Base-by-base conservation (phyloP, 2,888 invertebrate genomes). In the Colostygia pectinataria region DNA sequence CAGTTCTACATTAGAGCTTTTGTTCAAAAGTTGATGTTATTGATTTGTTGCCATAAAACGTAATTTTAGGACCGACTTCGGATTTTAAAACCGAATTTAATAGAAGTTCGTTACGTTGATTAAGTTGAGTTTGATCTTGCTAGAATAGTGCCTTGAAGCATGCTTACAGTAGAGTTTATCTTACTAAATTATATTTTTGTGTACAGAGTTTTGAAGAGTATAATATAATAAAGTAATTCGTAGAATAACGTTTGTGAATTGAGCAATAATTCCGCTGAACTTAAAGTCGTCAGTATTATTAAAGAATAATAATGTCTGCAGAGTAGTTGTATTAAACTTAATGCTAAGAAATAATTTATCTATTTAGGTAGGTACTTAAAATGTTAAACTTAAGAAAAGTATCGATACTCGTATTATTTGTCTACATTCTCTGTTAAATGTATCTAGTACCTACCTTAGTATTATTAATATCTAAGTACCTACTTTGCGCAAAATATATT, bases 71-170 rank as follows among this genome's bases (percentile, higher is more conserved):
- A 80, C 78, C 77, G 66, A 77, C 66, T 81, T 88, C 83, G 83
- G 83, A 86, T 71, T 77, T 74, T 56, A 64, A 88, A 88, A 82
- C 83, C 88, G 89, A 89, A 89, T 90, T 90, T 89, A 90, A 74
- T 85, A 84, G 75, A 61, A 61, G 73, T 74, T 78, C 71, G 75
- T 80, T 73, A 62, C 63, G 69, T 78, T 72, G 61, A 74, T 77
- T 71, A 58, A 53, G 64, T 80, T 86, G 67, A 66, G 67, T 83
- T 83, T 68, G 65, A 80, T 85, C 83, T 88, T 83, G 83, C 86
- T 89, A 90, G 89, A 75, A 82, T 90, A 90, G 89, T 90, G 89
- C 89, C 89, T 90, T 90, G 82, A 88, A 74, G 88, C 86, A 88
- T 87, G 89, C 89, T 88, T 88, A 84, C 70, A 74, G 69, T 80